A percentile compares a stretch with the other conserved stretches of the same genome.
phyloP scores from a whole-genome alignment of 2,888 invertebrate genomes.

The Apodemia zela region DNA sequence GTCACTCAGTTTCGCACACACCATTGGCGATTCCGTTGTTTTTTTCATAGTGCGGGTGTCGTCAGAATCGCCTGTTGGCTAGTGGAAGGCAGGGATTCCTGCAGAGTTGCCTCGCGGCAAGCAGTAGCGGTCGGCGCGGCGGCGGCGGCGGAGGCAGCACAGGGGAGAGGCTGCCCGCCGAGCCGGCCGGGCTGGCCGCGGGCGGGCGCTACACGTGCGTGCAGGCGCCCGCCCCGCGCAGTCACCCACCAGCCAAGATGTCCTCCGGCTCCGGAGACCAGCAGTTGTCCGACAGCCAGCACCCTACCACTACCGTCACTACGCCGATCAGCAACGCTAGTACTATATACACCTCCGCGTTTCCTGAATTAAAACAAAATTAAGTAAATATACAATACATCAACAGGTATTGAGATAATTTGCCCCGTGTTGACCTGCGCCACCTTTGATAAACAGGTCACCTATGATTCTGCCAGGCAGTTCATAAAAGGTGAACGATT shows the following conservation, averaged over 20 bases:
- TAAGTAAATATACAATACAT: too few relatives aligned
- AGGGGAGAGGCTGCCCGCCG: slow-evolving; percentile 59
- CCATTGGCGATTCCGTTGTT: slow-evolving; percentile 63
- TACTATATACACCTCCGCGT: slow-evolving; percentile 88
- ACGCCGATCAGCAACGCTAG: slow-evolving; percentile 86
- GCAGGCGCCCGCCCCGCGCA: slow-evolving; percentile 82
- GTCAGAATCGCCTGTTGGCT: slow-evolving; percentile 58
- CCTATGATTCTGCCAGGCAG: too few relatives aligned
- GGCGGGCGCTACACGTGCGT: slow-evolving; percentile 79
- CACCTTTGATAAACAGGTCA: too few relatives aligned
- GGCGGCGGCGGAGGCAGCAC: slow-evolving; percentile 59
- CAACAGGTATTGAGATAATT: too few relatives aligned
- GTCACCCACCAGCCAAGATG: slow-evolving; percentile 85
- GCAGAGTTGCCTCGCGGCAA: slow-evolving; percentile 62
- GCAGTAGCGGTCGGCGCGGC: slow-evolving; percentile 55
- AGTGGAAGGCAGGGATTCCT: slow-evolving; percentile 58
- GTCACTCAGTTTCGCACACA: slow-evolving; percentile 51
- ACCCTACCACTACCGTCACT: slow-evolving; percentile 86
- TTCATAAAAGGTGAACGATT: too few relatives aligned
- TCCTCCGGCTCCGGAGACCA: slow-evolving; percentile 88
- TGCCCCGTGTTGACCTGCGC: too few relatives aligned
- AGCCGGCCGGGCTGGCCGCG: slow-evolving; percentile 57
- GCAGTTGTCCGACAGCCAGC: slow-evolving; percentile 89
- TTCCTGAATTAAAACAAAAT: slow-evolving; percentile 66
- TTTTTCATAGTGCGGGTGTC: slow-evolving; percentile 58